Base-by-base conservation (phyloP, 2,888 invertebrate species). In the Urechis unicinctus region DNA sequence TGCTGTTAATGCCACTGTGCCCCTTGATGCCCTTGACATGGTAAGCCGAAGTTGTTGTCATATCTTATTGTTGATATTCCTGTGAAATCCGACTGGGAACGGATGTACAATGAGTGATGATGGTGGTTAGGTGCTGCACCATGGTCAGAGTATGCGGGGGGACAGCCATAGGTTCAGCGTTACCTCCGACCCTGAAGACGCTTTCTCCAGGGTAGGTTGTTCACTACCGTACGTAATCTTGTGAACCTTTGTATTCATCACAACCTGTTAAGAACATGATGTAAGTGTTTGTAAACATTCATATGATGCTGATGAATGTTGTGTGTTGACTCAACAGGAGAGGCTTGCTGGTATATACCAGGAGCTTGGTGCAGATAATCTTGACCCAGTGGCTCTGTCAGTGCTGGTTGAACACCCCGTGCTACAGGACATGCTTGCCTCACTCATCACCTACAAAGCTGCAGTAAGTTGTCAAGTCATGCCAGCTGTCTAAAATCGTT, bases 101-200 rank as follows among this genome's bases (percentile, higher is more conserved):
- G 21, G n/a, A 22, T 22, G n/a, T 29, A 48, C 2, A 36, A 13
- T 36, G 36, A 13, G 36, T 36, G 9, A 13, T 52, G 21, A 2
- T 25, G 29, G 25, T 28, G 21, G 36, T n/a, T 52, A 70, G 68
- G 70, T 72, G 13, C 58, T 76, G 25, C 76, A 75, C 60, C 76
- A 75, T 65, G 75, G 76, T 29, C 71, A 74, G 56, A 68, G 67
- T 42, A 63, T 70, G 54, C 62, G 66, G 41, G 75, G 73, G 9
- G 75, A 76, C 66, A 74, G 72, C 52, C 72, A 76, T 61, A 64
- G 76, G 25, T 76, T 73, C 62, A 70, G 68, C 61, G 70, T 69
- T 0, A 66, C 68, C 6, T 65, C 71, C 22, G 75, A 75, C 56
- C 73, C 74, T 3, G 75, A 76, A 49, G 73, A 76, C 55, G 66